Conservation (phyloP, 2,797 vertebrate species). For the Taenioides sp. region DNA sequence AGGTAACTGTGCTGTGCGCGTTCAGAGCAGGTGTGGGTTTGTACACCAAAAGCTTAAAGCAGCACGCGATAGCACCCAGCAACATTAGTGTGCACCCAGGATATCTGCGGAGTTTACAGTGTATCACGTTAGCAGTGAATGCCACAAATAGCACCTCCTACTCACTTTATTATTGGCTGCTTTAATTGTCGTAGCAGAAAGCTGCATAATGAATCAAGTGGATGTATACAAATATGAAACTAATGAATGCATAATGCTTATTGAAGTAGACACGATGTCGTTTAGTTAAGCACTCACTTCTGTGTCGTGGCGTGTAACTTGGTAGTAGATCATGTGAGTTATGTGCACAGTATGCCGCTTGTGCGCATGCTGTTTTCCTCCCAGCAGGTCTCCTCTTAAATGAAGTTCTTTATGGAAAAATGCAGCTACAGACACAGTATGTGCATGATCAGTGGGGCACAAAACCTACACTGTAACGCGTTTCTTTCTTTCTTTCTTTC, state of each 20-base stretch:
- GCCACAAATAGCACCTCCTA: conserved; percentile 36
- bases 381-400: conserved; percentile 4
- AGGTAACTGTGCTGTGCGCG: not conserved
- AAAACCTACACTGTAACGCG: not conserved
- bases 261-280: conserved; percentile 5
- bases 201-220: conserved; percentile 8
- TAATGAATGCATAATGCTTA: not conserved
- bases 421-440: not conserved
- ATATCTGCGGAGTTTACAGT: conserved; percentile 18
- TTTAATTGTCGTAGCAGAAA: conserved; percentile 7
- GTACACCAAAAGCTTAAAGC: not conserved
- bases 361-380: conserved; percentile 12
- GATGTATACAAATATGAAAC: not conserved
- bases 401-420: conserved; percentile 9
- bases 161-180: conserved; percentile 30
- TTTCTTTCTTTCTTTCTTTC: too few relatives aligned
- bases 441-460: not conserved
- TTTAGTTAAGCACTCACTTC: not conserved
- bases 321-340: conserved; percentile 25
- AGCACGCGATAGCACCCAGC: not conserved
- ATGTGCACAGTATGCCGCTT: conserved; percentile 19
- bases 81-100: not conserved
- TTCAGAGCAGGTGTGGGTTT: not conserved
- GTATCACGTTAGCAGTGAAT: conserved; percentile 25
- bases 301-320: not conserved